These are phyloP conservation scores for Drosophila truncata DNA, from an alignment of 1,140 invertebrate species.

Conservation along the genomic window DNA sequence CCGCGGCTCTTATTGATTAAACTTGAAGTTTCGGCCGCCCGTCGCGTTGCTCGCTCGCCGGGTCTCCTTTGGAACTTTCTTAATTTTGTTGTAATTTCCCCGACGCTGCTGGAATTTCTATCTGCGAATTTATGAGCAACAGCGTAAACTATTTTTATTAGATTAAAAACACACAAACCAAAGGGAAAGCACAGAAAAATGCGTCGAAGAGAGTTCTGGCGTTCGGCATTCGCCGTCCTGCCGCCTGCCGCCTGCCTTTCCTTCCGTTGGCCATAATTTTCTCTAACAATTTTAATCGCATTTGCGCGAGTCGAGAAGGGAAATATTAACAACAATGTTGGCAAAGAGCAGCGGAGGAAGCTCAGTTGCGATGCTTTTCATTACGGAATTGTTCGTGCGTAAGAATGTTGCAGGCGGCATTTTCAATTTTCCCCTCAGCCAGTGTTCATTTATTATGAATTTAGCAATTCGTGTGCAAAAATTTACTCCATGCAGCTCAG, in stretches of 20 bases:
- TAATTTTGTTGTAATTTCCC: conserved; percentile 83
- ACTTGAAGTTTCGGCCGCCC: conserved; percentile 76
- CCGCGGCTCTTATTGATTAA: conserved; percentile 80
- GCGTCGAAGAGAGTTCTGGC: conserved; percentile 18
- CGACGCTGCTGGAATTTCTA: conserved; percentile 80
- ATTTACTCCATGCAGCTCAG: conserved; percentile 36
- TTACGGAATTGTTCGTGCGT: conserved; percentile 81
- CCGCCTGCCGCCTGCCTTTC: conserved; percentile 12
- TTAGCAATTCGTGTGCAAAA: conserved; percentile 82
- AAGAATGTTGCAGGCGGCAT: conserved; percentile 76
- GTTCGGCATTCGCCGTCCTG: neutral
- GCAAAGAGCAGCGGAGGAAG: conserved; percentile 9
- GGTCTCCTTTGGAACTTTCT: conserved; percentile 63
- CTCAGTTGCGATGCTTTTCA: conserved; percentile 61
- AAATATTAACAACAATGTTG: conserved; percentile 79
- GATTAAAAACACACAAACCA: conserved; percentile 72
- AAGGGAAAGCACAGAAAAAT: conserved; percentile 50
- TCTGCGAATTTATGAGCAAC: conserved; percentile 81
- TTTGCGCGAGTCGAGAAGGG: conserved; percentile 58
- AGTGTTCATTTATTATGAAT: conserved; percentile 80
- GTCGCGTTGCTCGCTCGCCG: conserved; percentile 40
- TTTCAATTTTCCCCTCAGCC: conserved; percentile 71
- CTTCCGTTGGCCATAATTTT: conserved; percentile 64
- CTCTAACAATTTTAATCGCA: conserved; percentile 83
- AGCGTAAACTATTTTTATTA: conserved; percentile 81